A percentile compares a stretch with the other conserved stretches of the same genome.
These are phyloP conservation scores for Amphiprion clarkii DNA, from an alignment of 2,797 vertebrate genomes.

Conservation along the genomic window DNA sequence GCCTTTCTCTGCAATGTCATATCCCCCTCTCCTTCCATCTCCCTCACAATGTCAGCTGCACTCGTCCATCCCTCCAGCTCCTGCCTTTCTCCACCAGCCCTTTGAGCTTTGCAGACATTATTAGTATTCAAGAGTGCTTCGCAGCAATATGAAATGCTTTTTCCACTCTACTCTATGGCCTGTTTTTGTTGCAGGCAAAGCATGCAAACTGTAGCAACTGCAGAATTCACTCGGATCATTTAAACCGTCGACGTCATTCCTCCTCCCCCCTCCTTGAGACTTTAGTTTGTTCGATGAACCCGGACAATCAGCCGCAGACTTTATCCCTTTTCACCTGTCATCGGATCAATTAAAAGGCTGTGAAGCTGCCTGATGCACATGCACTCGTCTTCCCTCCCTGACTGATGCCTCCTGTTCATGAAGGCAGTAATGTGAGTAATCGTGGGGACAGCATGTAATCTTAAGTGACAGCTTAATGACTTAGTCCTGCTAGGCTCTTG, in stretches of 20 bases:
- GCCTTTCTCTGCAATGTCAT: constrained; percentile 72
- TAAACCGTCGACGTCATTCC: constrained; percentile 27
- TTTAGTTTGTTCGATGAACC: constrained; percentile 57
- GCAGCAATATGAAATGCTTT: constrained; percentile 75
- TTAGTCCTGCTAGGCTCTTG: constrained; percentile 73
- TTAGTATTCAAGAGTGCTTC: constrained; percentile 79
- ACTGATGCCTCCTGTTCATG: constrained; percentile 69
- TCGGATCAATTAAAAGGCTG: constrained; percentile 62
- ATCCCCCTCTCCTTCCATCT: constrained; percentile 70
- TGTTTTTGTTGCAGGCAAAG: constrained; percentile 40
- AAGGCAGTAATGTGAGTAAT: constrained; percentile 79
- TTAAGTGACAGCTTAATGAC: constrained; percentile 84
- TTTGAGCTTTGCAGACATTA: constrained; percentile 76
- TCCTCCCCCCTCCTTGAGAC: neutral
- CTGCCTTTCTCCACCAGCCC: constrained; percentile 65
- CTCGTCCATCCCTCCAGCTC: constrained; percentile 74
- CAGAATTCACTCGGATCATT: constrained; percentile 49
- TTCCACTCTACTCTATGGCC: constrained; percentile 45
- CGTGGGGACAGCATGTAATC: constrained; percentile 80
- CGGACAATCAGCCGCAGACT: constrained; percentile 55
- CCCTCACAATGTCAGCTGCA: constrained; percentile 77
- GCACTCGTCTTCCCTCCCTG: constrained; percentile 54
- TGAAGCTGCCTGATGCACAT: constrained; percentile 49
- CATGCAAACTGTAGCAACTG: constrained; percentile 37
- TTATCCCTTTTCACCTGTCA: constrained; percentile 59